Percentiles rank a stretch among this genome's conserved stretches.
These are phyloP conservation scores for Watersipora subatra DNA, from an alignment of 1,140 invertebrate genomes.

Conservation along the genomic window DNA sequence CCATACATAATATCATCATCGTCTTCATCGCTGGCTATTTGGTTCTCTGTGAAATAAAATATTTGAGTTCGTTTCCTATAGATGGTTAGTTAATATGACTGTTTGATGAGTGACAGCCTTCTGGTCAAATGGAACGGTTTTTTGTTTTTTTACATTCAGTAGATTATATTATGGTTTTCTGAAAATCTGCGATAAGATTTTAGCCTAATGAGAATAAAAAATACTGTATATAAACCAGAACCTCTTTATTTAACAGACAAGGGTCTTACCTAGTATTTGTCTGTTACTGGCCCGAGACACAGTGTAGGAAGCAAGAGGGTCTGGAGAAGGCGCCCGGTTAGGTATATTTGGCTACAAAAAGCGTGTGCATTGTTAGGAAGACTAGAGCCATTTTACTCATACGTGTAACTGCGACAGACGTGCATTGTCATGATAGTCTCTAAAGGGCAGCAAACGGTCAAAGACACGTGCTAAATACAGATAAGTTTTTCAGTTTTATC, in stretches of 20 bases:
- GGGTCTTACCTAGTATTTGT: not conserved
- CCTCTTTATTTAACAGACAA: not conserved
- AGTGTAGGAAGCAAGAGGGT: constrained; percentile 1
- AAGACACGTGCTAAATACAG: not conserved
- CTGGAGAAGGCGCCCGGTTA: not conserved
- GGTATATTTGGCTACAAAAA: not conserved
- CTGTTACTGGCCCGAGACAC: not conserved
- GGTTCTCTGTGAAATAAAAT: too few species aligned
- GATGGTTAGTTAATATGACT: too few species aligned
- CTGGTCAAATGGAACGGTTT: not conserved
- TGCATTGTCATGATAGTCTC: not conserved
- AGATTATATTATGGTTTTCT: not conserved
- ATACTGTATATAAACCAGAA: not conserved
- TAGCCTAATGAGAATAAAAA: not conserved
- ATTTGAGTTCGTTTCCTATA: too few species aligned
- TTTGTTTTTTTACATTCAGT: not conserved
- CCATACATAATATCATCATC: too few species aligned
- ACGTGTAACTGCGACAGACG: not conserved
- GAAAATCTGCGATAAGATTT: not conserved
- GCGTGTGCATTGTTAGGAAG: not conserved
- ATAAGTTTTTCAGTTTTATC: not conserved
- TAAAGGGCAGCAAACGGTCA: not conserved
- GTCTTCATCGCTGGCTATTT: too few species aligned
- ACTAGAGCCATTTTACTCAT: not conserved
- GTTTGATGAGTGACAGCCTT: too few species aligned